These are phyloP conservation scores for Cinara cedri DNA, from an alignment of 2,888 invertebrate species.

Conservation along the genomic window DNA sequence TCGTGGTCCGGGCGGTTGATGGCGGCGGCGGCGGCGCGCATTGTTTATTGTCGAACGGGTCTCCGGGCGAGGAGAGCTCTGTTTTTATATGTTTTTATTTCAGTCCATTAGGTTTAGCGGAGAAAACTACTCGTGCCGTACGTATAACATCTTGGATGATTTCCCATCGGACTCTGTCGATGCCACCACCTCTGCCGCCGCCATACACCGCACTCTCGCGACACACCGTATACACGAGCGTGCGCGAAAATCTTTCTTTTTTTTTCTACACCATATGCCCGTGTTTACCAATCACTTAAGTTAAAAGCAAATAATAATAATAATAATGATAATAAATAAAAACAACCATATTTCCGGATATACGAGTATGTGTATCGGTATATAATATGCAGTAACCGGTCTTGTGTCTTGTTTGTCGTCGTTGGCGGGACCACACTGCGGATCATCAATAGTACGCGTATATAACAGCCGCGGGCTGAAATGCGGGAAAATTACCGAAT, in stretches of 20 bases:
- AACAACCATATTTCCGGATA: slow-evolving; percentile 33
- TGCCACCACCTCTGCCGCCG: too few species aligned
- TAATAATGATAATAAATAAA: neutral
- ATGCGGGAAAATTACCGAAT: too few species aligned
- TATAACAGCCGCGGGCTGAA: too few species aligned
- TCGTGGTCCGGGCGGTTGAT: neutral
- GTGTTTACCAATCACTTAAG: slow-evolving; percentile 50
- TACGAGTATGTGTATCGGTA: neutral
- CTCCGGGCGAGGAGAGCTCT: too few species aligned
- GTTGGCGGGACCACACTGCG: too few species aligned
- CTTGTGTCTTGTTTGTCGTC: too few species aligned
- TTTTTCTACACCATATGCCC: too few species aligned
- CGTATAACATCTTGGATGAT: slow-evolving; percentile 35
- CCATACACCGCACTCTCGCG: too few species aligned
- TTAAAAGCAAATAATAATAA: slow-evolving; percentile 46
- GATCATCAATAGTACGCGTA: too few species aligned
- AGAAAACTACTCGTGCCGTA: neutral
- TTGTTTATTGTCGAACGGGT: neutral
- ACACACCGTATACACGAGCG: too few species aligned
- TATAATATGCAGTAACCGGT: too few species aligned
- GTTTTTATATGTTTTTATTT: slow-evolving; percentile 49
- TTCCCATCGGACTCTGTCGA: slow-evolving; percentile 44
- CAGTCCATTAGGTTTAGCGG: slow-evolving; percentile 23
- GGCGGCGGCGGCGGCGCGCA: neutral
- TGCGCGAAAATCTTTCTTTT: too few species aligned